Conservation (phyloP, 64 coral and sea anemone genomes). For the Montipora sp. region DNA sequence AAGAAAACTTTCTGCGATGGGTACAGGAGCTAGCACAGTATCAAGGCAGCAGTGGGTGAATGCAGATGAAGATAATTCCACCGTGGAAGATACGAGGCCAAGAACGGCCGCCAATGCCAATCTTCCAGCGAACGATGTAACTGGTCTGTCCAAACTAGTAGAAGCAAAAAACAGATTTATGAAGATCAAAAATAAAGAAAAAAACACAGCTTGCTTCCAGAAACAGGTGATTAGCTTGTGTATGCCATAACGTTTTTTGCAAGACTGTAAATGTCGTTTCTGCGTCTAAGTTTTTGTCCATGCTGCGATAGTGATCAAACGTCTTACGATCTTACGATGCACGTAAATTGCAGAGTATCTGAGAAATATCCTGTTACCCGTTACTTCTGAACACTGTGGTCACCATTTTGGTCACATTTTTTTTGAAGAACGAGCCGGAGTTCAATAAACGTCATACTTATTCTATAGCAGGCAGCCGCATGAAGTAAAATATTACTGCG, state of each 20-base stretch:
- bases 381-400: too few species aligned
- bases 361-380: too few species aligned
- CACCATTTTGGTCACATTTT: too few species aligned
- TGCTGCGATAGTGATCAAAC: too few species aligned
- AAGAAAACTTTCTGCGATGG: constrained; percentile 24
- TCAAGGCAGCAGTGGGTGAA: constrained; percentile 73
- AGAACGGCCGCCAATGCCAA: constrained; percentile 50
- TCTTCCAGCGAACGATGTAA: constrained; percentile 70
- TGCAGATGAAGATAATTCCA: constrained; percentile 69
- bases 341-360: too few species aligned
- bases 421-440: too few species aligned
- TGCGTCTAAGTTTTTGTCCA: too few species aligned
- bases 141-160: constrained; percentile 82
- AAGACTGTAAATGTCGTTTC: neutral
- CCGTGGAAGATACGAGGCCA: constrained; percentile 27
- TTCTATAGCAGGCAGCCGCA: too few species aligned
- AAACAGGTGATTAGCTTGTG: constrained; percentile 68
- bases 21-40: constrained; percentile 74
- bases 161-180: constrained; percentile 95
- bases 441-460: too few species aligned
- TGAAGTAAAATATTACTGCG: too few species aligned
- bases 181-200: constrained; percentile 92
- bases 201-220: constrained; percentile 59
- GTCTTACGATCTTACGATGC: too few species aligned
- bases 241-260: too few species aligned